A percentile compares a stretch with the other conserved stretches of the same genome.
Evolutionary conservation across 2,113 vertebrate species (phyloP).

Genomic region (Erinaceus europaeus): DNA sequence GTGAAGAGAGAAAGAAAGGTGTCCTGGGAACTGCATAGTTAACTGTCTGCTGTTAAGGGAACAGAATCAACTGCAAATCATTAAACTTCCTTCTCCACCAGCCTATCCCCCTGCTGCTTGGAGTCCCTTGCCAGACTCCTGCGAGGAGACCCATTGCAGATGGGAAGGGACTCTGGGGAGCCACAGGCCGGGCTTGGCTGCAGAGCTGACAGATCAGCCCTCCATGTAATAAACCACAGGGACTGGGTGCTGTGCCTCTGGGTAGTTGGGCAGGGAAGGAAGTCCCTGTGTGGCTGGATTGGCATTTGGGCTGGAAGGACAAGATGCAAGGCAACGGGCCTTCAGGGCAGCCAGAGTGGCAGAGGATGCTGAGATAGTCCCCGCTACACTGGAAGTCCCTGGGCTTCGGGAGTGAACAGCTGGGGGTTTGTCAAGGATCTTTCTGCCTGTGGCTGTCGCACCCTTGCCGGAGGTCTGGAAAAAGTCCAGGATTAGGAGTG

Average conservation of each 20-base stretch:
- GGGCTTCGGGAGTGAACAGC: neutral
- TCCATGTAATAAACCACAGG: neutral
- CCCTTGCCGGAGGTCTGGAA: neutral
- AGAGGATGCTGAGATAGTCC: neutral
- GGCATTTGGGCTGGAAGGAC: neutral
- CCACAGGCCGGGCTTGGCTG: conserved; percentile 24
- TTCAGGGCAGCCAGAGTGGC: neutral
- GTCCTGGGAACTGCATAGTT: neutral
- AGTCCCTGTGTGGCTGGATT: neutral
- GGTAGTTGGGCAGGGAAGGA: conserved; percentile 2
- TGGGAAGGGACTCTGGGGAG: conserved; percentile 50
- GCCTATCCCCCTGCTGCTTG: neutral
- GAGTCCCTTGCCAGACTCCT: neutral
- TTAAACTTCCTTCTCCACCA: neutral
- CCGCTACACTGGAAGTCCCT: neutral
- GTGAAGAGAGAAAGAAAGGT: neutral
- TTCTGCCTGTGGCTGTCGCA: neutral
- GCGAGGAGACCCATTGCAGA: conserved; percentile 46
- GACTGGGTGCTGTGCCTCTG: neutral
- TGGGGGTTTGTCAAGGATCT: neutral
- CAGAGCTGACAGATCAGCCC: neutral
- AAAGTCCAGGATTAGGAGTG: neutral
- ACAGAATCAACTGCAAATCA: neutral
- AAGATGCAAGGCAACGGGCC: neutral
- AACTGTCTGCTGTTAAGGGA: neutral